Base-by-base conservation (phyloP, 2,888 invertebrate species). In the Erannis defoliaria region DNA sequence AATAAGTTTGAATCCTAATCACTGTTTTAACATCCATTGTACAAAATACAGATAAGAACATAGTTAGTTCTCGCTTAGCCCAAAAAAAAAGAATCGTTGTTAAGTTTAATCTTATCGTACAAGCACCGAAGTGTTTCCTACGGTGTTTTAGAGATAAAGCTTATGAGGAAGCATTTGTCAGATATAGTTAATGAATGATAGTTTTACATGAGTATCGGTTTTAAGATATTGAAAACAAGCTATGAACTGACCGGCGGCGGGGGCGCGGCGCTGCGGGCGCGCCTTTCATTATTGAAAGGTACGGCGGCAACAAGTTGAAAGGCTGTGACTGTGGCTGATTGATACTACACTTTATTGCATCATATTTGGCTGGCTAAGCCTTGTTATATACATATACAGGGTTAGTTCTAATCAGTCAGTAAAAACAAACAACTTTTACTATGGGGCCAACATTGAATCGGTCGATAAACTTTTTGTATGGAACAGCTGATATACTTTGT, bases 11-110 rank as follows among this genome's bases (percentile, higher is more conserved):
- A n/a, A n/a, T n/a, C n/a, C n/a, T n/a, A n/a, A n/a, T 29, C 29
- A 60, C 60, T 55, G 55, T 23, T 9, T 21, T 14, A 8, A 5
- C n/a, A 14, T 60, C 26, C 33, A 53, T 45, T 37, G 55, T 14
- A 31, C 35, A 35, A 33, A 49, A 50, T 23, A 53, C 48, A 62
- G 56, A 54, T 54, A 49, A 57, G 29, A 19, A 8, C 37, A 43
- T 54, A 57, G 62, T 62, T 23, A 45, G 50, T 56, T 38, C 48
- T 29, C 38, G 51, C 85, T 64, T 55, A 56, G 48, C 31, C 81
- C 78, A 74, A 84, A 85, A 26, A 85, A 26, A 86, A 83, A 81
- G 73, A 84, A 82, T 82, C 75, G 85, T 82, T 85, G 80, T 84
- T 80, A 70, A 73, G 66, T 75, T 68, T 69, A 69, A 84, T 81